phyloP scores from a whole-genome alignment of 30 jellyfish, hydroid and myxozoan genomes.

The Aurelia coerulea region DNA sequence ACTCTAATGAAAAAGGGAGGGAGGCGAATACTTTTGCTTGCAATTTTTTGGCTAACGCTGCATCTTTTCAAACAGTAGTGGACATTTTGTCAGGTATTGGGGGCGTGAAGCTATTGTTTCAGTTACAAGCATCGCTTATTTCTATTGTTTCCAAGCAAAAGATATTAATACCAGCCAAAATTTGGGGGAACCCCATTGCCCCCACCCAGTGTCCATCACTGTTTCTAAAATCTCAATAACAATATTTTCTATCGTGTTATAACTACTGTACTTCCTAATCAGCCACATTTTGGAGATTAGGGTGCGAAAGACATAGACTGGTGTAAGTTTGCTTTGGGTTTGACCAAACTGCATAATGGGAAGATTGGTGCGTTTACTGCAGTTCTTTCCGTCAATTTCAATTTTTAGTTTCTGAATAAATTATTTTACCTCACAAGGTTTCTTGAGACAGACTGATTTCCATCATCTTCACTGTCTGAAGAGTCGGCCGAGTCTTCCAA shows the following conservation, averaged over 20 bases:
- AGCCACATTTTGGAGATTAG: not conserved
- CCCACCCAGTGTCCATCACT: too few species aligned
- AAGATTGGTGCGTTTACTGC: not conserved
- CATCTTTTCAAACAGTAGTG: not conserved
- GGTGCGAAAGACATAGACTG: not conserved
- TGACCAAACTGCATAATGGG: not conserved
- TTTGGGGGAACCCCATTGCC: too few species aligned
- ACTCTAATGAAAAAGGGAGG: too few species aligned
- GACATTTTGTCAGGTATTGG: conserved; percentile 2
- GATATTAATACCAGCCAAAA: too few species aligned
- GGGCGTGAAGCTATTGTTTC: not conserved
- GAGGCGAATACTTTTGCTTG: not conserved
- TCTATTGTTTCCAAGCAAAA: too few species aligned
- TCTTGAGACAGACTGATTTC: conserved; percentile 24
- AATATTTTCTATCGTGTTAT: not conserved
- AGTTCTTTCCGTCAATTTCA: not conserved
- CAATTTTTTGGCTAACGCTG: conserved; percentile 5
- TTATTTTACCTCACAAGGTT: conserved; percentile 22
- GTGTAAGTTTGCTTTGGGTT: not conserved
- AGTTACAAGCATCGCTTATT: too few species aligned
- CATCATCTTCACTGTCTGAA: conserved; percentile 9
- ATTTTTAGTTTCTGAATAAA: not conserved
- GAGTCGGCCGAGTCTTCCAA: conserved; percentile 27
- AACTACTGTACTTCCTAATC: conserved; percentile 7
- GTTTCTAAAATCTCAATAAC: too few species aligned